Evolutionary conservation across 2,113 vertebrate species (phyloP).

Genomic region (Pholis gunnellus): DNA sequence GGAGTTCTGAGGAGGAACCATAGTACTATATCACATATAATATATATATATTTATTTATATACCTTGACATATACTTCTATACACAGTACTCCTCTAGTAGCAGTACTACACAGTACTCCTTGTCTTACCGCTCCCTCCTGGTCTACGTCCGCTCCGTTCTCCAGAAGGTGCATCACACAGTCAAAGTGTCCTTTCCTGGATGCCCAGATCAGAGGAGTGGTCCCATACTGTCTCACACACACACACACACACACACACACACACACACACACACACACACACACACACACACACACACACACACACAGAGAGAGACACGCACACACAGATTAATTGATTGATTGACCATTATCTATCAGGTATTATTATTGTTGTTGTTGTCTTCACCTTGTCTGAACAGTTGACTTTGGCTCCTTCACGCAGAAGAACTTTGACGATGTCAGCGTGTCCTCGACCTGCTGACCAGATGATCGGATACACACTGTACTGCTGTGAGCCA

Average conservation of each 20-base stretch:
- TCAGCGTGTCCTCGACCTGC: slow-evolving; percentile 93
- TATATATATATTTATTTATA: neutral
- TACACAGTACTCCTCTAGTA: neutral
- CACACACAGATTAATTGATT: neutral
- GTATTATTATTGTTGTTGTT: neutral
- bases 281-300: neutral
- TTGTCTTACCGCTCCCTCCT: slow-evolving; percentile 90
- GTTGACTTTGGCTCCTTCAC: slow-evolving; percentile 95
- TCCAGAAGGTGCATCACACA: slow-evolving; percentile 94
- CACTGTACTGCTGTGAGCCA: slow-evolving; percentile 91
- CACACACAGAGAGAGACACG: neutral
- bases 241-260: slow-evolving; percentile 36
- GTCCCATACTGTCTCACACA: slow-evolving; percentile 90
- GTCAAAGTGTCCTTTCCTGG: slow-evolving; percentile 94
- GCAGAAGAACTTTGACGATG: slow-evolving; percentile 91
- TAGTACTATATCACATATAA: too few relatives aligned
- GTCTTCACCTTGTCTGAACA: slow-evolving; percentile 95
- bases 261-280: slow-evolving; percentile 5
- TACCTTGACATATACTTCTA: too few relatives aligned
- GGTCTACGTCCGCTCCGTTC: slow-evolving; percentile 96
- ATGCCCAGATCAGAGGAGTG: slow-evolving; percentile 96
- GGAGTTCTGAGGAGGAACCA: slow-evolving; percentile 87
- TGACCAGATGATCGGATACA: slow-evolving; percentile 98
- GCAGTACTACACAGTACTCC: too few relatives aligned
- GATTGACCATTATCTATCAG: neutral